phyloP scores from a whole-genome alignment of 2,888 invertebrate species.

The Leuctra nigra region DNA sequence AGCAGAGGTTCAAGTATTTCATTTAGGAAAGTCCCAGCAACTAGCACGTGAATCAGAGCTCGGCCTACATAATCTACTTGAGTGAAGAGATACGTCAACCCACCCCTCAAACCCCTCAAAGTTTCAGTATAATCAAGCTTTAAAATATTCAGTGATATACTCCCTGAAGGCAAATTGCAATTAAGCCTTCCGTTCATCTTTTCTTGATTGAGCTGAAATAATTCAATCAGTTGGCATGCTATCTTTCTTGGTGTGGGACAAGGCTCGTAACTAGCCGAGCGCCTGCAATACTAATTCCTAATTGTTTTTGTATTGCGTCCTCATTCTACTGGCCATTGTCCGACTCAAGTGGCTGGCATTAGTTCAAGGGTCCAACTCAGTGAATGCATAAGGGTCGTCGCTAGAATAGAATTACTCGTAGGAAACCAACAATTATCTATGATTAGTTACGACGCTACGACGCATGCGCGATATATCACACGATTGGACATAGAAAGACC shows the following conservation, averaged over 20 bases:
- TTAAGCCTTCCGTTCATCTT: too few species aligned
- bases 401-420: slow-evolving; percentile 10
- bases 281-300: not conserved
- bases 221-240: too few species aligned
- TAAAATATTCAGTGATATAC: too few species aligned
- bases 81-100: too few species aligned
- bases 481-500: slow-evolving; percentile 20
- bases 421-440: slow-evolving; percentile 19
- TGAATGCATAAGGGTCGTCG: not conserved
- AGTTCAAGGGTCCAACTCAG: not conserved
- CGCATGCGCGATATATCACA: slow-evolving; percentile 9
- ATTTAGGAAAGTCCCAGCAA: too few species aligned
- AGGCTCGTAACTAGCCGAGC: not conserved
- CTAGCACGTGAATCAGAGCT: too few species aligned
- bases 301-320: not conserved
- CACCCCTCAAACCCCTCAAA: too few species aligned
- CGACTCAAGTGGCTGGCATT: slow-evolving; percentile 11
- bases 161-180: too few species aligned
- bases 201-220: too few species aligned
- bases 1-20: too few species aligned
- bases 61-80: too few species aligned
- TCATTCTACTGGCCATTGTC: slow-evolving; percentile 4
- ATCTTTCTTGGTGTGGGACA: not conserved
- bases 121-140: too few species aligned
- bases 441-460: slow-evolving; percentile 16